A percentile compares a stretch with the other conserved stretches of the same genome.
Conservation (phyloP, 2,888 invertebrate species). For the Eudemis profundana region DNA sequence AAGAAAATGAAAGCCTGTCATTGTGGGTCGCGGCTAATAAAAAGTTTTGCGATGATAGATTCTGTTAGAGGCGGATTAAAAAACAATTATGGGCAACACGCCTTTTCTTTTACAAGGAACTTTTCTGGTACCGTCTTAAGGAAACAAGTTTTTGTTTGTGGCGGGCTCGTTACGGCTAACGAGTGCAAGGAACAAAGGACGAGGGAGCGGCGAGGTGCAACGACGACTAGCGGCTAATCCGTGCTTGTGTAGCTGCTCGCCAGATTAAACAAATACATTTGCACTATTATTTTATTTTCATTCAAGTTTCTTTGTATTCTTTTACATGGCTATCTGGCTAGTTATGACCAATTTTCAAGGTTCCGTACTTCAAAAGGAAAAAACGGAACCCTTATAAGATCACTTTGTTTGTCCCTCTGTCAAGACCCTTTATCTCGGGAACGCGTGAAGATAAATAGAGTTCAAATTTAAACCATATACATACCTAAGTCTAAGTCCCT, state of each 20-base stretch:
- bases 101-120: background rate
- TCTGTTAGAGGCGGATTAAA: constrained; percentile 28
- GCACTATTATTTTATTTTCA: background rate
- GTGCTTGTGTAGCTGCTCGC: background rate
- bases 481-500: no score
- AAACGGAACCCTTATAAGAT: no score
- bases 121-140: background rate
- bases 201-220: constrained; percentile 20
- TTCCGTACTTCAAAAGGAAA: no score
- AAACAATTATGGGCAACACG: constrained; percentile 21
- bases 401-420: no score
- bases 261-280: constrained; percentile 2
- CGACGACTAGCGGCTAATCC: constrained; percentile 1
- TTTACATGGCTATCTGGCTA: no score
- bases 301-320: background rate
- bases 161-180: constrained; percentile 7
- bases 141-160: constrained; percentile 7
- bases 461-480: no score
- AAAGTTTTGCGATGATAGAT: constrained; percentile 46
- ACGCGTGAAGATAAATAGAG: no score
- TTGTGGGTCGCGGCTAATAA: constrained; percentile 46
- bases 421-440: no score
- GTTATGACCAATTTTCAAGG: no score
- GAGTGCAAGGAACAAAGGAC: constrained; percentile 26
- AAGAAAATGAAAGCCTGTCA: constrained; percentile 58